phyloP scores from a whole-genome alignment of 1,140 invertebrate genomes.

The Eriosoma lanigerum region DNA sequence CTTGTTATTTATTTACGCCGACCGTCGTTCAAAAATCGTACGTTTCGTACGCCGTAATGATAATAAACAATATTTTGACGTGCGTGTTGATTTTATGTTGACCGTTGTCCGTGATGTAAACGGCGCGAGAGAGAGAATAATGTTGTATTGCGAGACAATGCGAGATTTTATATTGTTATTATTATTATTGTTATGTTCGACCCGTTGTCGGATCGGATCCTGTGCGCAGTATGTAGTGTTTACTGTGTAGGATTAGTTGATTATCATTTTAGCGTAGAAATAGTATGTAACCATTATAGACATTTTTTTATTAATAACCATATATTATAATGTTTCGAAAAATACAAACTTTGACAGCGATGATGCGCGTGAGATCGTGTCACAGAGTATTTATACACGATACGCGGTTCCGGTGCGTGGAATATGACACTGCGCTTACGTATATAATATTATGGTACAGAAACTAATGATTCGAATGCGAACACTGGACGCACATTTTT shows the following conservation, averaged over 20 bases:
- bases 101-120: not conserved
- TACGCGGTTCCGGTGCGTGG: not conserved
- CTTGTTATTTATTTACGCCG: conserved; percentile 15
- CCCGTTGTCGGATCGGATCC: too few relatives aligned
- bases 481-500: conserved; percentile 37
- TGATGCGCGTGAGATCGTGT: not conserved
- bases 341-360: conserved; percentile 23
- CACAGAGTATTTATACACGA: too few relatives aligned
- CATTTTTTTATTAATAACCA: too few relatives aligned
- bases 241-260: too few relatives aligned
- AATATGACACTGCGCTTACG: not conserved
- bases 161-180: too few relatives aligned
- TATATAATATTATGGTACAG: not conserved
- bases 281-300: too few relatives aligned
- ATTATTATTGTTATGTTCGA: too few relatives aligned
- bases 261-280: too few relatives aligned
- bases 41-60: not conserved
- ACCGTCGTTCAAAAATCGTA: not conserved
- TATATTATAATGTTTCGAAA: too few relatives aligned
- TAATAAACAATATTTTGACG: conserved; percentile 24
- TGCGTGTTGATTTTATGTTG: not conserved
- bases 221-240: too few relatives aligned
- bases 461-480: not conserved
- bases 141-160: too few relatives aligned
- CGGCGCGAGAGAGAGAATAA: too few relatives aligned